These are phyloP conservation scores for Pocillopora grandis DNA, from an alignment of 92 coral and sea anemone species.

Conservation along the genomic window DNA sequence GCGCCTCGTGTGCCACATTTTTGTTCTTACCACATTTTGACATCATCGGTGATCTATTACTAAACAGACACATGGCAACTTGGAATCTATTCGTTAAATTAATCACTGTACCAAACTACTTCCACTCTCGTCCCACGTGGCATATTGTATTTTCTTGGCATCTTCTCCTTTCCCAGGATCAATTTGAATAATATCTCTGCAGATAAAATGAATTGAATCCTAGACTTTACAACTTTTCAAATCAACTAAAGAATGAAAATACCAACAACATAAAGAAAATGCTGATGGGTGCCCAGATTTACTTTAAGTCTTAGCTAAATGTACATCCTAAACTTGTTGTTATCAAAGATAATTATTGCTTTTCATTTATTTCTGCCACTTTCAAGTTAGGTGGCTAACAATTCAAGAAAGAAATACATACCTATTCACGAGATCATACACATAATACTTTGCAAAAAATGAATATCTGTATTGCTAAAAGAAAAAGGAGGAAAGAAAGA, in stretches of 20 bases:
- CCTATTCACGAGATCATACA: conserved; percentile 50
- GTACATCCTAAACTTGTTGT: no score
- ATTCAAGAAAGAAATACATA: conserved; percentile 14
- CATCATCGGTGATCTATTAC: no score
- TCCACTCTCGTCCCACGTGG: conserved; percentile 71
- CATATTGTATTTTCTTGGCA: conserved; percentile 62
- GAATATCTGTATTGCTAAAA: conserved; percentile 75
- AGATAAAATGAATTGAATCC: background rate
- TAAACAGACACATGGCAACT: no score
- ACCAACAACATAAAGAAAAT: no score
- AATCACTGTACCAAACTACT: conserved; percentile 62
- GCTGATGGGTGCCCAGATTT: no score
- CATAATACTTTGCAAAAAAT: conserved; percentile 57
- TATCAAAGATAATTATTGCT: background rate
- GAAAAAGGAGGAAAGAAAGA: background rate
- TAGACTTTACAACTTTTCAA: background rate
- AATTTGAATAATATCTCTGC: background rate
- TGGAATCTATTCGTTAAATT: background rate
- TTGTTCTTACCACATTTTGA: no score
- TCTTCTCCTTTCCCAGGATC: conserved; percentile 27
- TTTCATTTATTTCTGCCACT: background rate
- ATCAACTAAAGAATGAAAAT: no score
- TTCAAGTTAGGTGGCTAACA: background rate
- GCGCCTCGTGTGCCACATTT: no score
- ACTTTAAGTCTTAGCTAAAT: no score